Base-by-base conservation (phyloP, 1,140 invertebrate genomes). In the Littorina saxatilis region DNA sequence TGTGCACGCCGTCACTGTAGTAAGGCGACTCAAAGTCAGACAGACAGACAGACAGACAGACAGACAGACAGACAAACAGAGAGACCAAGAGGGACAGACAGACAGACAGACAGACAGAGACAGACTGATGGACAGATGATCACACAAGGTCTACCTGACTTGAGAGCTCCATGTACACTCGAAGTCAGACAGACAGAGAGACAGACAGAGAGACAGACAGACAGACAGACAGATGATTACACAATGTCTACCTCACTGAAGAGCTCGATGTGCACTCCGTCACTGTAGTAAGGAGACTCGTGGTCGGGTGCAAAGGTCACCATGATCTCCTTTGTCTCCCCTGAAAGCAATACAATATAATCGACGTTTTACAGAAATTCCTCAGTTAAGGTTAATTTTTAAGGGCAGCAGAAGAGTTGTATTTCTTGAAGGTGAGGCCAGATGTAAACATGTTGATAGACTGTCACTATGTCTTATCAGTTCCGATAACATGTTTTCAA, bases 271-370 rank as follows among this genome's bases (percentile, higher is more conserved):
- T 87, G 87, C 20, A 91, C 83, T n/a, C 87, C 87, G 85, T 93
- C 92, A 17, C 89, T 91, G 82, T 88, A 93, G 73, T 90, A 78
- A 29, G 92, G 91, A 88, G 91, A 91, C 11, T 86, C 79, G 86
- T 92, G 91, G 76, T 93, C 92, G 35, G 92, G 92, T 37, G 91
- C 90, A 88, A 92, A 93, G 37, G 91, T 91, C 66, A 92, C 85
- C 13, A 86, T 90, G 23, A 93, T 86, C 75, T 93, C 91, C 68
- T 87, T 86, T 68, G 82, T 90, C 39, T 84, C 88, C 72, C 91
- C 90, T 91, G 83, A 35, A 83, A 77, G 39, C 7, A 58, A 4
- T 15, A 27, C 55, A 50, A 50, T 50, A 20, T 11, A 7, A 50
- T 50, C 47, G 20, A 11, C 47, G 20, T 50, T 50, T 50, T 50